These are phyloP conservation scores for Podarcis lilfordi DNA, from an alignment of 2,797 vertebrate genomes.

Conservation along the genomic window DNA sequence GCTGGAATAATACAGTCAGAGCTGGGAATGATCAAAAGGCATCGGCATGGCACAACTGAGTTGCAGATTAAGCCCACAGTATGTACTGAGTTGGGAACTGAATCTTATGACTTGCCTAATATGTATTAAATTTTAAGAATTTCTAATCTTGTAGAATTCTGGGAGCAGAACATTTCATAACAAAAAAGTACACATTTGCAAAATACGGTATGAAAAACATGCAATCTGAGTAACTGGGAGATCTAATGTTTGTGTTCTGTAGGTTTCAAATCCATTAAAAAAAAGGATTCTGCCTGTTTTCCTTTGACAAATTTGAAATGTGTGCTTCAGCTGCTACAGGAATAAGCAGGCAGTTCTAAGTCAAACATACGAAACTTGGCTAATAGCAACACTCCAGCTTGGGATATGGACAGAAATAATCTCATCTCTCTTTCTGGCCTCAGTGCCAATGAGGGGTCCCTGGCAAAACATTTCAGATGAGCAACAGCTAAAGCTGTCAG, in stretches of 20 bases:
- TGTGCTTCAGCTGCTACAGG: neutral
- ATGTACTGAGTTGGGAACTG: neutral
- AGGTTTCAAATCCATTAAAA: neutral
- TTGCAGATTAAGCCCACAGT: neutral
- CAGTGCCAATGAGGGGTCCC: neutral
- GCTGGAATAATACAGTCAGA: too few species aligned
- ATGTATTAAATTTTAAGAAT: neutral
- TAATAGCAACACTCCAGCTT: neutral
- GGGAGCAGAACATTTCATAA: neutral
- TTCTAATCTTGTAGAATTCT: neutral
- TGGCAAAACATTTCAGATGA: neutral
- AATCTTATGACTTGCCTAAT: neutral
- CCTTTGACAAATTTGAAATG: neutral
- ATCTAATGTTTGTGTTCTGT: neutral
- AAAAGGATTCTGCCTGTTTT: neutral
- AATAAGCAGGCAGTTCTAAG: too few species aligned
- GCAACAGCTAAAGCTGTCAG: neutral
- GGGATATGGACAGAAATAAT: neutral
- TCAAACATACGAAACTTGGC: too few species aligned
- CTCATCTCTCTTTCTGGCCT: neutral
- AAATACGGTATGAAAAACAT: neutral
- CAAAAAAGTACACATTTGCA: neutral
- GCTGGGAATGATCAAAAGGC: neutral
- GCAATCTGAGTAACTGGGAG: neutral
- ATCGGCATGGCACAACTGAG: neutral